Evolutionary conservation across 2,113 vertebrate species (phyloP).

Genomic region (Scomber japonicus): DNA sequence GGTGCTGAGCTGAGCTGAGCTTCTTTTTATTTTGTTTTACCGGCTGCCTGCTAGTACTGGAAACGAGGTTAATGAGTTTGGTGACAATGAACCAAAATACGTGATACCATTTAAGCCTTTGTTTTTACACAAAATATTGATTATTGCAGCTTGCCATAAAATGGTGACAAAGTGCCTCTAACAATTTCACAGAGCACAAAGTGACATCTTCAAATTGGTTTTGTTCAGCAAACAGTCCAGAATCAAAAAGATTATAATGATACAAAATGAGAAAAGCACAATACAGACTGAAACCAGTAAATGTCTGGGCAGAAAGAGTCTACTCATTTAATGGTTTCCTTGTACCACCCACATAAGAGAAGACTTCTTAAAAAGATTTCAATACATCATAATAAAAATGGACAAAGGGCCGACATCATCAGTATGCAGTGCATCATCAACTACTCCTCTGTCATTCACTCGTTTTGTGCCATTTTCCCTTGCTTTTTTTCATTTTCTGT

Average conservation of each 20-base stretch:
- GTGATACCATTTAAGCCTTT: slow-evolving; percentile 4
- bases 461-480: slow-evolving; percentile 23
- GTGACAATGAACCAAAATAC: neutral
- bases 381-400: slow-evolving; percentile 34
- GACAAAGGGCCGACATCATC: slow-evolving; percentile 28
- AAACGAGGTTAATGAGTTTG: neutral
- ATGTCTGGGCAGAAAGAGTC: neutral
- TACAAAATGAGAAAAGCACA: neutral
- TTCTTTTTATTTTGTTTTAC: neutral
- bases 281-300: neutral
- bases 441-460: slow-evolving; percentile 35
- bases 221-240: neutral
- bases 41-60: neutral
- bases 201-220: slow-evolving; percentile 2
- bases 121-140: slow-evolving; percentile 20
- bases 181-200: neutral
- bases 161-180: neutral
- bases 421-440: slow-evolving; percentile 20
- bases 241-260: neutral
- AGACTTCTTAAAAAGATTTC: neutral
- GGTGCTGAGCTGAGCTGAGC: neutral
- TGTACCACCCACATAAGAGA: neutral
- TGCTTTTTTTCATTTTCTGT: slow-evolving; percentile 27
- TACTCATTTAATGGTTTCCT: neutral
- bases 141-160: neutral